These are phyloP conservation scores for Pardosa pseudoannulata DNA, from an alignment of 2,888 invertebrate genomes.

Conservation along the genomic window DNA sequence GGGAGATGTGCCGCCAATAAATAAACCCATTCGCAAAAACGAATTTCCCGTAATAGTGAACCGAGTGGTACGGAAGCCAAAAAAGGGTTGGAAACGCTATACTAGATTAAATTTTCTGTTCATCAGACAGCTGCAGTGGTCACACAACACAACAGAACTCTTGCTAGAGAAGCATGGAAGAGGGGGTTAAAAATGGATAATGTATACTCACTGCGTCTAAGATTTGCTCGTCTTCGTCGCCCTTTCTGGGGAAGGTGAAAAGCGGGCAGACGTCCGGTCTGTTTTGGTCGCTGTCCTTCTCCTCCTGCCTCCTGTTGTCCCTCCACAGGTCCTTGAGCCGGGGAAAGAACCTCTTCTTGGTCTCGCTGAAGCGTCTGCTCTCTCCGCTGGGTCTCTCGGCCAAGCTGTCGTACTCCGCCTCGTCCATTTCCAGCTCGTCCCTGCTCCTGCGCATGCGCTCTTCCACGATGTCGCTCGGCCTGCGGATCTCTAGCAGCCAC, in stretches of 20 bases:
- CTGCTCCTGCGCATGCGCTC: slow-evolving; percentile 46
- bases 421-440: slow-evolving; percentile 34
- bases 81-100: no score
- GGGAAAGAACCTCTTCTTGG: slow-evolving; percentile 12
- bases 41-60: no score
- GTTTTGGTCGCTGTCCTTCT: slow-evolving; percentile 35
- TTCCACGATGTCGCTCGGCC: slow-evolving; percentile 48
- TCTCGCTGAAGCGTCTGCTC: slow-evolving; percentile 52
- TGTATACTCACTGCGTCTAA: slow-evolving; percentile 63
- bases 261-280: slow-evolving; percentile 57
- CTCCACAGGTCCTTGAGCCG: slow-evolving; percentile 42
- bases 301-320: slow-evolving; percentile 37
- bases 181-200: no score
- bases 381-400: not conserved
- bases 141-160: no score
- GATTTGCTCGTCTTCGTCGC: slow-evolving; percentile 56
- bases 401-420: slow-evolving; percentile 4
- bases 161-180: no score
- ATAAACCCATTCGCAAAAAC: no score
- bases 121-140: no score
- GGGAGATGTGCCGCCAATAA: no score
- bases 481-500: slow-evolving; percentile 31
- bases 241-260: slow-evolving; percentile 39
- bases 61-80: no score
- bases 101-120: no score